Evolutionary conservation across 2,888 invertebrate genomes (phyloP).

Genomic region (Tipula helvola): DNA sequence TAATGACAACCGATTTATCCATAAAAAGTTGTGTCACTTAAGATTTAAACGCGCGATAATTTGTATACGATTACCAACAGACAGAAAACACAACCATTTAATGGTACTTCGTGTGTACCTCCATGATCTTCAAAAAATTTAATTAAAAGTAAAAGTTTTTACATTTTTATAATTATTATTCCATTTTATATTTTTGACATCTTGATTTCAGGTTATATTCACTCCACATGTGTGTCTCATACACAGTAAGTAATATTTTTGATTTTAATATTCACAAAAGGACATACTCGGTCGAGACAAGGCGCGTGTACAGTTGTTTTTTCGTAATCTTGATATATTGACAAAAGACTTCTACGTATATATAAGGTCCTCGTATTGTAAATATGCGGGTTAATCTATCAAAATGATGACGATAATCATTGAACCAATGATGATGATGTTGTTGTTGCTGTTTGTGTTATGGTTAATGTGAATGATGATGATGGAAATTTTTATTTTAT

Average conservation of each 20-base stretch:
- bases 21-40: not conserved
- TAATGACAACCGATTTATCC: not conserved
- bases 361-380: not conserved
- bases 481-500: not conserved
- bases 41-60: not conserved
- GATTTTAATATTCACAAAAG: not conserved
- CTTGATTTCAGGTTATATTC: not conserved
- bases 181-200: not conserved
- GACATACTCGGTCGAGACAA: not conserved
- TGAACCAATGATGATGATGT: not conserved
- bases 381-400: not conserved
- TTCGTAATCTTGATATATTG: not conserved
- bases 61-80: not conserved
- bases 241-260: not conserved
- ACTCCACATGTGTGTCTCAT: not conserved
- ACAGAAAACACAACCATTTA: not conserved
- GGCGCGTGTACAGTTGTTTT: not conserved
- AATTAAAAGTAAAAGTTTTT: conserved; percentile 4
- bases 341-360: not conserved
- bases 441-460: not conserved
- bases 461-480: not conserved
- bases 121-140: not conserved
- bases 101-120: not conserved
- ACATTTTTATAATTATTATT: not conserved
- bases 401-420: not conserved